Evolutionary conservation across 2,113 vertebrate genomes (phyloP).

Genomic region (Cavia aperea): DNA sequence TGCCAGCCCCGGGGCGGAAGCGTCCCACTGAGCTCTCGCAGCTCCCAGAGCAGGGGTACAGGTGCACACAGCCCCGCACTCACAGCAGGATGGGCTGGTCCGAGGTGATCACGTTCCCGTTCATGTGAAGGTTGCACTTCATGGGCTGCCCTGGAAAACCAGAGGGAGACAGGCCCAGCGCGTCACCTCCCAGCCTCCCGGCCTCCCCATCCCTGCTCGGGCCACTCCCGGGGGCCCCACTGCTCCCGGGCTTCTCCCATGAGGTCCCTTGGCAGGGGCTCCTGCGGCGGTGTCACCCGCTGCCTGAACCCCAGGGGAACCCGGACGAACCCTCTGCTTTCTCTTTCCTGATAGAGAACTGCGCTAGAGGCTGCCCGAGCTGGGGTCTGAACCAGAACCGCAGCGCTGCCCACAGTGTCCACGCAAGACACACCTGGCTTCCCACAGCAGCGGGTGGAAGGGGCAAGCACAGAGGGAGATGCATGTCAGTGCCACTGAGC

Average conservation of each 20-base stretch:
- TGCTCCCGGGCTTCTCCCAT: not conserved
- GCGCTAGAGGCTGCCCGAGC: not conserved
- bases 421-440: not conserved
- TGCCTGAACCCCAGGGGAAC: not conserved
- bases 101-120: conserved; percentile 96
- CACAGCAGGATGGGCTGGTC: conserved; percentile 97
- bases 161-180: not conserved
- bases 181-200: not conserved
- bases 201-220: too few relatives aligned
- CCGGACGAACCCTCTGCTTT: not conserved
- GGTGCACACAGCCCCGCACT: conserved; percentile 67
- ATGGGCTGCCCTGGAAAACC: conserved; percentile 90
- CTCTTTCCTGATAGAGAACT: not conserved
- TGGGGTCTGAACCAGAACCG: not conserved
- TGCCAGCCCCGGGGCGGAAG: too few relatives aligned
- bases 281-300: not conserved
- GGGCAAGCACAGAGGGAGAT: not conserved
- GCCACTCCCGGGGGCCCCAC: not conserved
- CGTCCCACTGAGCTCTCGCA: too few relatives aligned
- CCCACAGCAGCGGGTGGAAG: not conserved
- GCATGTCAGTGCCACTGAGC: not conserved
- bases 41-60: not conserved
- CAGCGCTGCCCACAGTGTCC: not conserved
- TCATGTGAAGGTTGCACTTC: conserved; percentile 99
- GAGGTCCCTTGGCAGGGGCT: not conserved